Percentiles rank a stretch among this genome's conserved stretches.
These are phyloP conservation scores for Ptychoptera albimana DNA, from an alignment of 2,888 invertebrate species.

Conservation along the genomic window DNA sequence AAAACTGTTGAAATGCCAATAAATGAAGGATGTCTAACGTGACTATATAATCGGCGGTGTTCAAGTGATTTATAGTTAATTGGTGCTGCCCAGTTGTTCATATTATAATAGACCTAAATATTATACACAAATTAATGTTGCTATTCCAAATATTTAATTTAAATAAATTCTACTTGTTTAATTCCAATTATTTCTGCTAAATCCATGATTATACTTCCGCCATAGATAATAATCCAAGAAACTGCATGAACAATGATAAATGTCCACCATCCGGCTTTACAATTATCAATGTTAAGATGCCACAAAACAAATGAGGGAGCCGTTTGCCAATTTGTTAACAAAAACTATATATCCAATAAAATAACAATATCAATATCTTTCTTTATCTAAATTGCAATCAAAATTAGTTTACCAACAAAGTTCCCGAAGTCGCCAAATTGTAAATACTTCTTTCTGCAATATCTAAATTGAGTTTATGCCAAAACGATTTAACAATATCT, in stretches of 20 bases:
- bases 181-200: constrained; percentile 41
- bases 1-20: constrained; percentile 37
- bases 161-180: constrained; percentile 32
- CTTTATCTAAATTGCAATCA: constrained; percentile 13
- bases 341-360: constrained; percentile 22
- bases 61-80: constrained; percentile 36
- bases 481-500: constrained; percentile 29
- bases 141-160: neutral
- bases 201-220: constrained; percentile 45
- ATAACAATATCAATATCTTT: neutral
- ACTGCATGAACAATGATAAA: constrained; percentile 34
- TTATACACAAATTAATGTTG: neutral
- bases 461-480: constrained; percentile 28
- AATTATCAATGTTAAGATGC: constrained; percentile 34
- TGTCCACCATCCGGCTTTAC: constrained; percentile 30
- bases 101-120: constrained; percentile 35
- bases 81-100: constrained; percentile 35
- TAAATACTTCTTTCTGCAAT: constrained; percentile 33
- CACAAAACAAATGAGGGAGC: constrained; percentile 35
- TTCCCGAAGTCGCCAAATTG: constrained; percentile 30
- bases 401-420: constrained; percentile 28
- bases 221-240: constrained; percentile 41
- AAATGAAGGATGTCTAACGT: constrained; percentile 48
- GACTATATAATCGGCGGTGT: constrained; percentile 34
- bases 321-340: constrained; percentile 35